Conservation (phyloP, 2,888 invertebrate species). For the Sialis fuliginosa region DNA sequence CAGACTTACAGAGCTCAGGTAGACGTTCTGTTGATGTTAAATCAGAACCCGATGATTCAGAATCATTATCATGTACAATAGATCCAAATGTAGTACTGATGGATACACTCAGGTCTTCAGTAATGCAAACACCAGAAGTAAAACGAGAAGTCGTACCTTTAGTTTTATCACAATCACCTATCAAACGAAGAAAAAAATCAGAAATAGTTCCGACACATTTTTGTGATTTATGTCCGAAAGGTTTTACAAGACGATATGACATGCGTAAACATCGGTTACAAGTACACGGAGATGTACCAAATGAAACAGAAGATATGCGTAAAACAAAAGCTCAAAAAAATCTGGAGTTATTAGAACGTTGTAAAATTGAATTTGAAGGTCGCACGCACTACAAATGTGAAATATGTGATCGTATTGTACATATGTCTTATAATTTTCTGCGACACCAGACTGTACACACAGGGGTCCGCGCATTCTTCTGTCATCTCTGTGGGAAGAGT, state of each 20-base stretch:
- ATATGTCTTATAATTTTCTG: conserved; percentile 20
- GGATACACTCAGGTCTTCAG: not conserved
- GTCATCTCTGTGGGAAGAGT: conserved; percentile 32
- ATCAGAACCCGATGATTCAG: not conserved
- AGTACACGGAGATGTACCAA: conserved; percentile 13
- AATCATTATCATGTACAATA: not conserved
- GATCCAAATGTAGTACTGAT: not conserved
- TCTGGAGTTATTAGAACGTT: conserved; percentile 12
- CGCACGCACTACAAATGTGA: conserved; percentile 23
- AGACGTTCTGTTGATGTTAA: not conserved
- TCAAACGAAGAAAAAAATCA: conserved; percentile 14
- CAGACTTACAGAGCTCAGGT: not conserved
- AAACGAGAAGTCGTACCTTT: not conserved
- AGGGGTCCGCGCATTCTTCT: conserved; percentile 26
- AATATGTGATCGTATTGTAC: conserved; percentile 23
- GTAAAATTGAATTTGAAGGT: conserved; percentile 15
- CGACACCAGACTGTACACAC: conserved; percentile 30
- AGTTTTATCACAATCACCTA: conserved; percentile 2
- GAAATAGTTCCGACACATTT: conserved; percentile 17
- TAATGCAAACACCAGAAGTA: not conserved
- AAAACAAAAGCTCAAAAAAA: conserved; percentile 3
- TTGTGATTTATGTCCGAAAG: conserved; percentile 19
- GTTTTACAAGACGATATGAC: conserved; percentile 21
- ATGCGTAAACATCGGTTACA: conserved; percentile 19
- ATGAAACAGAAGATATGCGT: conserved; percentile 5